Conservation (phyloP, 1,140 invertebrate genomes). For the Nebria ingens region DNA sequence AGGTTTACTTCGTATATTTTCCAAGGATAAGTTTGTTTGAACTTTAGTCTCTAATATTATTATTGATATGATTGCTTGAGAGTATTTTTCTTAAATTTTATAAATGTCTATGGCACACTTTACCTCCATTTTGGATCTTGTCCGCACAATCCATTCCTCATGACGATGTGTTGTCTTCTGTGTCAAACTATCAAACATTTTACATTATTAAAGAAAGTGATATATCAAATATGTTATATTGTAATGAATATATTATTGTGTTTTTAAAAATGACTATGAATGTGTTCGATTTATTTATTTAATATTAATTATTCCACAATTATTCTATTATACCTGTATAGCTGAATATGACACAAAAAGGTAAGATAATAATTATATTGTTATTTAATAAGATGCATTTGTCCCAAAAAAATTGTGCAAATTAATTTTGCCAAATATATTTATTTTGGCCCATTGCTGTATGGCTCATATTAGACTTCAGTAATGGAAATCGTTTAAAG, state of each 20-base stretch:
- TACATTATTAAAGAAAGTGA: background rate
- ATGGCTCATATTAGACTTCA: too few species aligned
- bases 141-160: background rate
- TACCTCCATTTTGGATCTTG: background rate
- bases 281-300: background rate
- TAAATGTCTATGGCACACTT: slow-evolving; percentile 5
- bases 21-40: too few species aligned
- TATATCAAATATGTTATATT: slow-evolving; percentile 9
- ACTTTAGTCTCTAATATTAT: too few species aligned
- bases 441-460: too few species aligned
- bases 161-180: slow-evolving; percentile 5
- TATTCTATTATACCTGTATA: background rate
- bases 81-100: background rate
- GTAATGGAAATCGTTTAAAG: too few species aligned
- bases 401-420: too few species aligned
- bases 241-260: slow-evolving; percentile 1
- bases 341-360: too few species aligned
- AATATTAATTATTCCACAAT: slow-evolving; percentile 1
- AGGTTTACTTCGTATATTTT: too few species aligned
- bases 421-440: too few species aligned
- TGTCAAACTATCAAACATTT: slow-evolving; percentile 5
- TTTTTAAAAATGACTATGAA: background rate
- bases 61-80: too few species aligned
- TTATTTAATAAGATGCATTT: too few species aligned
- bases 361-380: too few species aligned